Conservation (phyloP, 2,888 invertebrate genomes). For the Drosophila koepferae region DNA sequence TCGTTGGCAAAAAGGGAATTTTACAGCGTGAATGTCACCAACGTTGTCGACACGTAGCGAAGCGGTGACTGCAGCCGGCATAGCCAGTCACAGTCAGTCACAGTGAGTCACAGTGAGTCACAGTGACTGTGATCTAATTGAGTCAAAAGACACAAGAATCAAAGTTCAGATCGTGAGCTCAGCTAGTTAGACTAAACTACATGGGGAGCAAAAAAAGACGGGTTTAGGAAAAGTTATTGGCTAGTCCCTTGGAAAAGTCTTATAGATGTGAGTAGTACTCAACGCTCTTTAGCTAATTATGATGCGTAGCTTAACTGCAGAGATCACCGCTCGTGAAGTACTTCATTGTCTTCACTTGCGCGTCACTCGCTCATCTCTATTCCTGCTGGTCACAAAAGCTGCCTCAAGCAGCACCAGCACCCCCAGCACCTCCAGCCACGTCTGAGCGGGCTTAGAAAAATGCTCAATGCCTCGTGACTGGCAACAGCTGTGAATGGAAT, state of each 20-base stretch:
- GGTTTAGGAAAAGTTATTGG: background rate
- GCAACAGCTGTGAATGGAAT: conserved; percentile 39
- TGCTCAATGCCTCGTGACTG: conserved; percentile 40
- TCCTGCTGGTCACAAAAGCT: conserved; percentile 6
- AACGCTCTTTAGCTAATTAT: background rate
- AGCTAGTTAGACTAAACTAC: background rate
- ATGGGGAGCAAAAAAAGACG: background rate
- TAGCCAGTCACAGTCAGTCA: background rate
- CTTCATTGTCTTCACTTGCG: background rate
- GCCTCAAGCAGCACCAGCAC: background rate
- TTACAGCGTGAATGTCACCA: conserved; percentile 41
- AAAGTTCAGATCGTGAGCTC: background rate
- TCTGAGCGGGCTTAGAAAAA: conserved; percentile 8
- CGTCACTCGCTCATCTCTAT: conserved; percentile 1
- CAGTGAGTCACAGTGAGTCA: background rate
- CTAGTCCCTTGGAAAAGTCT: background rate
- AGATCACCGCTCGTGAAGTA: background rate
- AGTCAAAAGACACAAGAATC: background rate
- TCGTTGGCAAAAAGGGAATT: conserved; percentile 57
- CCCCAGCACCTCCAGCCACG: background rate
- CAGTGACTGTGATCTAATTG: background rate
- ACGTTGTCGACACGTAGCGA: conserved; percentile 22
- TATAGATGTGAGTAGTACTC: background rate
- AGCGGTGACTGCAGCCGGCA: conserved; percentile 27
- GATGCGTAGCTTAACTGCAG: background rate